phyloP scores from a whole-genome alignment of 2,888 invertebrate genomes.

The Apamea sordens region DNA sequence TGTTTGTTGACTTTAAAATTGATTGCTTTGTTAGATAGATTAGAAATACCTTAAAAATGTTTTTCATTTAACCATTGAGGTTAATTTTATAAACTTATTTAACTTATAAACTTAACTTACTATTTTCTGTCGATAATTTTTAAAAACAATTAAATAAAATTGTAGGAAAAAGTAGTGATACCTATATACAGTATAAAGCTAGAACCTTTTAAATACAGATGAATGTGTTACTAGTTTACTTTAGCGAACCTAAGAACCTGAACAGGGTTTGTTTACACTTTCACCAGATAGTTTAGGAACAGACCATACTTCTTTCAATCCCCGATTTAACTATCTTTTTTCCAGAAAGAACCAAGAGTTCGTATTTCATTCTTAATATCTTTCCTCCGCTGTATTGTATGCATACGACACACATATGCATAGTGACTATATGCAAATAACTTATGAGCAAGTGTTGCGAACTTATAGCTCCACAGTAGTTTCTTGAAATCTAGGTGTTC shows the following conservation, averaged over 20 bases:
- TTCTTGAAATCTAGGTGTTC: conserved; percentile 21
- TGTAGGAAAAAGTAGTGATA: not conserved
- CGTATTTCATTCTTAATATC: not conserved
- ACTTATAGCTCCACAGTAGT: conserved; percentile 3
- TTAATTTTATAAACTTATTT: not conserved
- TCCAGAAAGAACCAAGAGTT: not conserved
- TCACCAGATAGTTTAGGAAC: not conserved
- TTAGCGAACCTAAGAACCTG: not conserved
- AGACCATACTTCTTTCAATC: not conserved
- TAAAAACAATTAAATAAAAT: not conserved
- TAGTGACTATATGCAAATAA: conserved; percentile 23
- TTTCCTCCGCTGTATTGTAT: conserved; percentile 1
- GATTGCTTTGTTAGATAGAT: not conserved
- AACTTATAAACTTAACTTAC: no score
- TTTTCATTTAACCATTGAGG: not conserved
- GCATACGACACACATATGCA: not conserved
- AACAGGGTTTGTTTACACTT: not conserved
- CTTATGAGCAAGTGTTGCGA: conserved; percentile 21
- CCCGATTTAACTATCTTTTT: not conserved
- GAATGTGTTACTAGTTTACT: not conserved
- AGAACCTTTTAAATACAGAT: not conserved
- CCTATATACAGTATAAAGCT: no score
- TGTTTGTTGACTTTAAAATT: no score
- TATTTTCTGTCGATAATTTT: not conserved
- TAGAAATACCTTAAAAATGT: not conserved